These are phyloP conservation scores for Meriones psammophilus DNA, from an alignment of 2,797 vertebrate genomes.

Conservation along the genomic window DNA sequence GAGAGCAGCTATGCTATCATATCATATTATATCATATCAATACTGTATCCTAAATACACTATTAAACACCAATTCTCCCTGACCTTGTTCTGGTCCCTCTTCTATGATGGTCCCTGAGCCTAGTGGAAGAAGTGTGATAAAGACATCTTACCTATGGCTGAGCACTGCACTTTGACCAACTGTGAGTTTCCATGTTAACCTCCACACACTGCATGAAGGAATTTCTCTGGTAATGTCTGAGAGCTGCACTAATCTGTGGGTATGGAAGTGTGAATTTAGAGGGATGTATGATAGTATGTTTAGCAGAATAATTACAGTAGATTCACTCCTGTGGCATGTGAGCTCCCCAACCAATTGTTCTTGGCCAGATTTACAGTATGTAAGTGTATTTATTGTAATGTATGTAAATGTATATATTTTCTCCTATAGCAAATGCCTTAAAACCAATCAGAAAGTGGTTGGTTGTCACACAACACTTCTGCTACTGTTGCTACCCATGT, in stretches of 20 bases:
- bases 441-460: not conserved
- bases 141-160: not conserved
- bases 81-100: not conserved
- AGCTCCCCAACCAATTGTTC: not conserved
- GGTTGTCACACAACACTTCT: not conserved
- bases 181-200: not conserved
- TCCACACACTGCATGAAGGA: not conserved
- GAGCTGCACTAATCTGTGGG: not conserved
- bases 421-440: not conserved
- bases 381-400: no score
- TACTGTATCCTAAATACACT: not conserved
- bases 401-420: not conserved
- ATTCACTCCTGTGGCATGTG: not conserved
- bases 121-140: not conserved
- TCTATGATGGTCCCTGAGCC: not conserved
- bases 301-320: not conserved
- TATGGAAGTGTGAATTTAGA: not conserved
- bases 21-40: not conserved
- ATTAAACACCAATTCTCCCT: not conserved
- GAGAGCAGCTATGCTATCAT: not conserved
- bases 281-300: not conserved
- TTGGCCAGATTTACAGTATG: not conserved
- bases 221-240: not conserved
- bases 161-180: not conserved
- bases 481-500: not conserved